phyloP scores from a whole-genome alignment of 2,888 invertebrate genomes.

The Cephus nigrinus region DNA sequence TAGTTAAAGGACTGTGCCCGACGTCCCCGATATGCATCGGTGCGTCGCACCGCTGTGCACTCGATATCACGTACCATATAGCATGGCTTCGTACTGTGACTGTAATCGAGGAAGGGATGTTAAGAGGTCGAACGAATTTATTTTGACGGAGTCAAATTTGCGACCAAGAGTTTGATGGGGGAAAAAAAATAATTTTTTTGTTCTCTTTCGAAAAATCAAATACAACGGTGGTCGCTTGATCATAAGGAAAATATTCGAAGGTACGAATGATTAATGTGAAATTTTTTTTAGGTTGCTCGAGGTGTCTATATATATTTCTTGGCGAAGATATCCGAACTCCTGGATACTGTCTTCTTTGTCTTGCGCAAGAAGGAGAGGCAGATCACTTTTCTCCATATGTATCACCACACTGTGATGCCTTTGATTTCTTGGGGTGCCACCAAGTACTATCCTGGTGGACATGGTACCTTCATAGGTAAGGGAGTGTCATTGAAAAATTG shows the following conservation, averaged over 20 bases:
- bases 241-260: not conserved
- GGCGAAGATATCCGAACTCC: conserved; percentile 89
- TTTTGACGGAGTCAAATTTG: not conserved
- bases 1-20: not conserved
- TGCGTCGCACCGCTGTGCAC: not conserved
- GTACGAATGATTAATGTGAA: conserved; percentile 68
- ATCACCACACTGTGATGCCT: conserved; percentile 96
- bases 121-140: not conserved
- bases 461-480: conserved; percentile 84
- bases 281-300: conserved; percentile 70
- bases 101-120: not conserved
- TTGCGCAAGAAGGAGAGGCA: conserved; percentile 91
- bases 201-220: not conserved
- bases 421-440: conserved; percentile 93
- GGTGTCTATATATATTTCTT: conserved; percentile 88
- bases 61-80: not conserved
- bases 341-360: conserved; percentile 94
- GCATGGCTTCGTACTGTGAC: not conserved
- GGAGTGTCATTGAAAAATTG: not conserved
- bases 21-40: not conserved
- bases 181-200: not conserved
- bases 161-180: not conserved
- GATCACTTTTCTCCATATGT: conserved; percentile 90
- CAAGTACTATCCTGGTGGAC: conserved; percentile 87
- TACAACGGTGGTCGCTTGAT: not conserved